Evolutionary conservation across 2,888 invertebrate species (phyloP), one percentile per base, ranked within the genome.

Genomic region (Mystacides longicornis): DNA sequence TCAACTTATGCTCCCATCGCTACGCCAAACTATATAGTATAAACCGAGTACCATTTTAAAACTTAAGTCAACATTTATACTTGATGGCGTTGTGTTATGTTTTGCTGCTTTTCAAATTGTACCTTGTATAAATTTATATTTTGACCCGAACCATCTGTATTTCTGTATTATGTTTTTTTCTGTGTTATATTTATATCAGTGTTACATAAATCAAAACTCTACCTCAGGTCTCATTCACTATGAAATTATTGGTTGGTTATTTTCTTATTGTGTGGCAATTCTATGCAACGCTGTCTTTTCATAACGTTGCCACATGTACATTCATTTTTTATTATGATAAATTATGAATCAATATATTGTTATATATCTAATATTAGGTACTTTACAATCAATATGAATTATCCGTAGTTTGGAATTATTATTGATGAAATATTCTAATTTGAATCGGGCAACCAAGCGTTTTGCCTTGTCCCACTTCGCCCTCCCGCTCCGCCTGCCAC

Each of bases 1-100:
- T n/a, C n/a, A n/a, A n/a, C n/a, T n/a, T n/a, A n/a, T n/a, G n/a
- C n/a, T n/a, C n/a, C n/a, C n/a, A n/a, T n/a, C n/a, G n/a, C n/a
- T n/a, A n/a, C n/a, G n/a, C n/a, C n/a, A n/a, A n/a, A n/a, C n/a
- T n/a, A n/a, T n/a, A n/a, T n/a, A n/a, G n/a, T n/a, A n/a, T n/a
- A n/a, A n/a, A n/a, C n/a, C n/a, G n/a, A n/a, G n/a, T 14, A 14
- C 37, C 14, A 23, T 48, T 23, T 23, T 27, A 14, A 50, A 60
- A 60, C 60, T 60, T 54, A 56, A 46, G 60, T 60, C 60, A 60
- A 60, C 60, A 60, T 60, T 60, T 58, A 56, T 56, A 54, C 58
- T 60, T 23, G 48, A 49, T 48, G 31, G 52, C 55, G 48, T 51
- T 51, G 49, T 51, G 33, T 31, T 55, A 22, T 55, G 51, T 55